Conservation (phyloP, 2,888 invertebrate genomes). For the Philereme vetulata region DNA sequence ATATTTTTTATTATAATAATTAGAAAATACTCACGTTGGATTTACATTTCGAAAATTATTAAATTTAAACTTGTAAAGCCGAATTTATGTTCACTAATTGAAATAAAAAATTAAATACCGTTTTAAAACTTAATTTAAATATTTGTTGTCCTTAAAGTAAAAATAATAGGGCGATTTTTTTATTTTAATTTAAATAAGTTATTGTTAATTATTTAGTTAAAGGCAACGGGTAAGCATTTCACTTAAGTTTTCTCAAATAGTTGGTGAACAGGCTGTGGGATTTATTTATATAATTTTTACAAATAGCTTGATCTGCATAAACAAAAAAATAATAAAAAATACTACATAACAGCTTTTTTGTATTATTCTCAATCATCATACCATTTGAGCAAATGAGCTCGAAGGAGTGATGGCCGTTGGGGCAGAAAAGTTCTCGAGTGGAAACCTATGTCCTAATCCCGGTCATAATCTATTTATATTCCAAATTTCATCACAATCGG, state of each 20-base stretch:
- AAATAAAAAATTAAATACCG: too few species aligned
- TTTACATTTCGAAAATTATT: too few species aligned
- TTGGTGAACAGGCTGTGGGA: constrained; percentile 52
- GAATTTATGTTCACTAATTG: too few species aligned
- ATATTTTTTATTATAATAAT: too few species aligned
- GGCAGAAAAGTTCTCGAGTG: too few species aligned
- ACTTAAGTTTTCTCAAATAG: constrained; percentile 42
- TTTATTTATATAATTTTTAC: constrained; percentile 33
- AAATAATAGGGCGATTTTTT: constrained; percentile 27
- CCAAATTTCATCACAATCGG: too few species aligned
- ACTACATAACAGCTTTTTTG: constrained; percentile 9
- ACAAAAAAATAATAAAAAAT: constrained; percentile 6
- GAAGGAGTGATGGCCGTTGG: too few species aligned
- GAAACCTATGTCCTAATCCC: too few species aligned
- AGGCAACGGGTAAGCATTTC: constrained; percentile 65
- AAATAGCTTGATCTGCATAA: constrained; percentile 21
- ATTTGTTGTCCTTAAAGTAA: constrained; percentile 34
- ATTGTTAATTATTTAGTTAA: constrained; percentile 35
- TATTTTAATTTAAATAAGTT: constrained; percentile 14
- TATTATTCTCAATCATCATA: neutral
- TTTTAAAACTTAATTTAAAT: neutral
- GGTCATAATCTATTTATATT: too few species aligned
- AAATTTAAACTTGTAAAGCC: too few species aligned
- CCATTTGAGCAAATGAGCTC: too few species aligned
- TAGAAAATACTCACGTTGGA: too few species aligned